Evolutionary conservation across 30 jellyfish, hydroid and myxozoan genomes (phyloP).

Genomic region (Turritopsis dohrnii): DNA sequence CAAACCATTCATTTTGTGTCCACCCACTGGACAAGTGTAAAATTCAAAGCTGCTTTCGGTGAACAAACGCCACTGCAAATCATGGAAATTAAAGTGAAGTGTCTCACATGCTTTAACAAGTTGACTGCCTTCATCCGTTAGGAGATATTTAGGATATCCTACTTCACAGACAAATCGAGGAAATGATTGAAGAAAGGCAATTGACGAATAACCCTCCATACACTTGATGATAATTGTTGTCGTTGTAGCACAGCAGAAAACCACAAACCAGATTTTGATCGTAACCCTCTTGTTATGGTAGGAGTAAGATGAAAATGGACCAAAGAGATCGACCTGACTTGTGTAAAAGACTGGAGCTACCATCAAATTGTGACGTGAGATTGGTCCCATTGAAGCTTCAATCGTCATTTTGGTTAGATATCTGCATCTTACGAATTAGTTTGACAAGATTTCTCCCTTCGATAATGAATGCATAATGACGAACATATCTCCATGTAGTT

Average conservation of each 20-base stretch:
- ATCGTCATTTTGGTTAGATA: neutral
- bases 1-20: constrained; percentile 23
- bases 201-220: constrained; percentile 20
- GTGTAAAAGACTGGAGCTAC: neutral
- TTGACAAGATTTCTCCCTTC: constrained; percentile 12
- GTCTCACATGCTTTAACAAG: neutral
- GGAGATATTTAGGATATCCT: constrained; percentile 16
- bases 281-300: neutral
- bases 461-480: neutral
- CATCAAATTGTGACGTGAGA: neutral
- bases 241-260: constrained; percentile 12
- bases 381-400: constrained; percentile 15
- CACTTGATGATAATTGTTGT: constrained; percentile 15
- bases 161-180: neutral
- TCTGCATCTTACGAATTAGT: neutral
- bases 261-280: neutral
- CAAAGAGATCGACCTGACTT: constrained; percentile 3
- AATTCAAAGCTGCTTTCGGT: neutral
- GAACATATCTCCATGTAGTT: no score
- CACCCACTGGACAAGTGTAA: constrained; percentile 22
- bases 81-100: neutral
- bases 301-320: constrained; percentile 5
- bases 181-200: constrained; percentile 14
- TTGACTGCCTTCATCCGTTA: constrained; percentile 18
- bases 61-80: neutral